Evolutionary conservation across 2,113 vertebrate species (phyloP), one percentile per base, ranked within the genome.

Genomic region (Psophia crepitans): DNA sequence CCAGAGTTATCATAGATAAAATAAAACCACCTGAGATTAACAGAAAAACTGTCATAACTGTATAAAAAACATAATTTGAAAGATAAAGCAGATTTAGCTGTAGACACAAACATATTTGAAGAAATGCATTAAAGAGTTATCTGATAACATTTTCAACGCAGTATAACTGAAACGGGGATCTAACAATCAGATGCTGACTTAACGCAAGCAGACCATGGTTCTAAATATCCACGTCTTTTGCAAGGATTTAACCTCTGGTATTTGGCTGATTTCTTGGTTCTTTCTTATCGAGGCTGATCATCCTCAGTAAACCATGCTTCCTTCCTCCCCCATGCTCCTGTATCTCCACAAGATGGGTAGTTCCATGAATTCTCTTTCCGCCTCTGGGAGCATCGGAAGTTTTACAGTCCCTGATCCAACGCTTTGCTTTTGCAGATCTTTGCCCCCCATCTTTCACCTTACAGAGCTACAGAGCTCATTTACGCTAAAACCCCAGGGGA

Each of bases 301-400:
- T 8, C 14, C 46, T 35, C 70, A 63, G 46, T 14, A 33, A 64
- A 48, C 7, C 19, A 9, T 35, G 30, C 54, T 32, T 79, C 14
- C 56, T 53, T 35, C 60, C 58, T 68, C 68, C 6, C 0, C 63
- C 48, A 9, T 3, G 11, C 44, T 44, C 30, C 68, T 19, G 28
- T 1, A 53, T 14, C 24, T 39, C 33, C 54, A 0, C 0, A 18
- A 46, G 66, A 68, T 13, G 28, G 12, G 56, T 5, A 33, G 8
- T 2, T 26, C 48, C 66, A 43, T 5, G 24, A 39, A 35, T 54
- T 22, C 7, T 27, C 43, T 65, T 7, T 57, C 48, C 75, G 56
- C 6, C 80, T 27, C 35, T 18, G 35, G 7, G 6, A 65, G 6
- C 17, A 35, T 7, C 5, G 0, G 1, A 0, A 12, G 9, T 35